Base-by-base conservation (phyloP, 2,797 vertebrate species). In the Pseudocheirus occidentalis region DNA sequence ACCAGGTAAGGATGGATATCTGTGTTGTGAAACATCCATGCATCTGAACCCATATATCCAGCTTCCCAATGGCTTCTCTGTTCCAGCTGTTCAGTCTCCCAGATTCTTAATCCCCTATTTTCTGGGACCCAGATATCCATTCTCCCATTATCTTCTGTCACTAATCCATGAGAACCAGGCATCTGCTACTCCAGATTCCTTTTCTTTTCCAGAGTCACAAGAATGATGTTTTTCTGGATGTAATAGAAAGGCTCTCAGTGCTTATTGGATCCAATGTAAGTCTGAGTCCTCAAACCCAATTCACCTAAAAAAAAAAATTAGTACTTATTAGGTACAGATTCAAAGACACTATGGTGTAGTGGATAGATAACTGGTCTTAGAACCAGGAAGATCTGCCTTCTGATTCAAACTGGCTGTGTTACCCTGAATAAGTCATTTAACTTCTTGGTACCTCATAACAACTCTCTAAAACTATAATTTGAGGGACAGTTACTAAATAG, bases 211-310 rank as follows among this genome's bases (percentile, higher is more conserved):
- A 99, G 99, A 99, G 98, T 90, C 98, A 99, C 92, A 99, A 99
- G 98, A 99, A 99, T 0, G 99, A 99, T 98, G 99, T 99, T 57
- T 99, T 99, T 94, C 98, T 99, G 97, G 99, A 99, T 59, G 99
- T 99, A 90, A 98, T 99, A 0, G 99, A 99, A 97, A 99, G 99
- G 81, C 97, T 99, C 97, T 99, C 99, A 0, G 99, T 99, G 0
- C 98, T 99, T 96, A 99, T 99, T 24, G 99, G 99, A 31, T 98
- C 99, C 91, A 99, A 99, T 0, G 99, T 99, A 98, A 99, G 99
- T 99, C 5, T 94, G 95, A 62, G 54, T 5, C 73, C 81, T 29
- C 34, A 90, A 40, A 73, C 66, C 2, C 73, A 87, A 87, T 87
- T 87, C 21, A 11, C 21, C 21, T 10, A 87, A 50, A 87, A 81